Conservation (phyloP, 23 tunicate genomes). For the Styela clava region DNA sequence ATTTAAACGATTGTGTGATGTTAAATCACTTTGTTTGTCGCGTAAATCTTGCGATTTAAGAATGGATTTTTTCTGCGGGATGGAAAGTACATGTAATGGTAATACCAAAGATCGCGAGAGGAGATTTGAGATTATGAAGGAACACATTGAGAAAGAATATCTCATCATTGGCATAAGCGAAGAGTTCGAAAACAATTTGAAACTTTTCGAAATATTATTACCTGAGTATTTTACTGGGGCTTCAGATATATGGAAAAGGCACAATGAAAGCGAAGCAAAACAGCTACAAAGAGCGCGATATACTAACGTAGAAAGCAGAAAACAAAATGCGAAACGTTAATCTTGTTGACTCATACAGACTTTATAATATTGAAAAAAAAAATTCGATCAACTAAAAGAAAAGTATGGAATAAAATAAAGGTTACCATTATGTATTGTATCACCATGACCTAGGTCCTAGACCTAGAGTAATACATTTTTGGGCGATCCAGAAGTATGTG, state of each 20-base stretch:
- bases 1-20: slow-evolving; percentile 1
- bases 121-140: slow-evolving; percentile 21
- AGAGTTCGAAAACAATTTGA: slow-evolving; percentile 24
- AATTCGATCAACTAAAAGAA: too few relatives aligned
- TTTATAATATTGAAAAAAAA: too few relatives aligned
- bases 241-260: slow-evolving; percentile 1
- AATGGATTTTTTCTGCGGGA: slow-evolving; percentile 5
- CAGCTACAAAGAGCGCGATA: too few relatives aligned
- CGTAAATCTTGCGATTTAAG: not conserved
- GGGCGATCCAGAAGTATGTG: too few relatives aligned
- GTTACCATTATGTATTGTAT: too few relatives aligned
- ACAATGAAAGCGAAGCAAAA: too few relatives aligned
- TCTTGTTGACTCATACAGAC: too few relatives aligned
- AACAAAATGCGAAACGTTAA: too few relatives aligned
- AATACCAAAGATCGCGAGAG: not conserved
- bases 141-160: slow-evolving; percentile 15
- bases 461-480: too few relatives aligned
- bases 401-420: too few relatives aligned
- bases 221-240: slow-evolving; percentile 44
- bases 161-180: slow-evolving; percentile 29
- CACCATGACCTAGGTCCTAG: too few relatives aligned
- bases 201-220: slow-evolving; percentile 22
- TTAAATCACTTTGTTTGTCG: not conserved
- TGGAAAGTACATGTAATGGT: not conserved
- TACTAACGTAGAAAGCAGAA: too few relatives aligned